A percentile compares a stretch with the other conserved stretches of the same genome.
Conservation (phyloP, 2,888 invertebrate species). For the Heteromurus nitidus region DNA sequence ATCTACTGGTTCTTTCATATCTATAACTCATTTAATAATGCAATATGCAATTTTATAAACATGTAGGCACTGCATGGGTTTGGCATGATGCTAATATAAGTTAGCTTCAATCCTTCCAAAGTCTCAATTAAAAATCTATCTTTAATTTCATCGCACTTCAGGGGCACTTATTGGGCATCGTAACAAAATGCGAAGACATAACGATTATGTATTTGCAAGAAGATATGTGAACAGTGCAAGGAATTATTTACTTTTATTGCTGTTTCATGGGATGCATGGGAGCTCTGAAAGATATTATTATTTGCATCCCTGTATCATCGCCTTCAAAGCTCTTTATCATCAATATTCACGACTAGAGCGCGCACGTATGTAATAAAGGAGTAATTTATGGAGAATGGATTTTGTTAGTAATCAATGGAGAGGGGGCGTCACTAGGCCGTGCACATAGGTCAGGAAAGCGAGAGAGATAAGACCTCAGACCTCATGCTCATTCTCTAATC, state of each 20-base stretch:
- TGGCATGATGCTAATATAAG: no score
- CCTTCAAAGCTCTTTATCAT: conserved; percentile 1
- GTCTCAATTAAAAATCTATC: conserved; percentile 15
- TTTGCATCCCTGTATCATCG: background rate
- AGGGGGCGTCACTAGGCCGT: conserved; percentile 27
- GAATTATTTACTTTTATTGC: background rate
- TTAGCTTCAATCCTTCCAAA: no score
- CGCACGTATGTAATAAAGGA: background rate
- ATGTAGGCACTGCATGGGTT: no score
- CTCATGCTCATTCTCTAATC: background rate
- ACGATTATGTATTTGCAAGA: background rate
- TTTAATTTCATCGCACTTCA: conserved; percentile 1
- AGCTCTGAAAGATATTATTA: background rate
- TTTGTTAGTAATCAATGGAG: conserved; percentile 4
- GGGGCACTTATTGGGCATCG: no score
- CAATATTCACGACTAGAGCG: background rate
- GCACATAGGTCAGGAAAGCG: conserved; percentile 45
- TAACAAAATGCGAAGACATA: background rate
- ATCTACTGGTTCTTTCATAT: no score
- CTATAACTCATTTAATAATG: no score
- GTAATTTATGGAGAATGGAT: conserved; percentile 26
- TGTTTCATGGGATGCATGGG: conserved; percentile 19
- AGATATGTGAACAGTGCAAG: background rate
- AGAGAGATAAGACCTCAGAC: background rate
- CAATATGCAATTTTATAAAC: no score